These are phyloP conservation scores for Eumeta japonica DNA, from an alignment of 1,140 invertebrate species.

Conservation along the genomic window DNA sequence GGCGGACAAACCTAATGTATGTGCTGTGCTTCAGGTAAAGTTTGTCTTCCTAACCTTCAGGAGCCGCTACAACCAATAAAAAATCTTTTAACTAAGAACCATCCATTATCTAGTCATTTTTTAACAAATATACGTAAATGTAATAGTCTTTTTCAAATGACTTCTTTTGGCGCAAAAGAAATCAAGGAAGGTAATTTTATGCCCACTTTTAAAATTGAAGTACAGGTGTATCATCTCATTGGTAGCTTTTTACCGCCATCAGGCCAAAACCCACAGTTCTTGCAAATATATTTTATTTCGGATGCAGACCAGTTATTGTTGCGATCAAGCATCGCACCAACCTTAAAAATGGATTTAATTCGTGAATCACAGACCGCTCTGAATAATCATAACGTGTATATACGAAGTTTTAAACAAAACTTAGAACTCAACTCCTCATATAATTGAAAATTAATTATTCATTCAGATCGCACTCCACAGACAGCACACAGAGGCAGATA, in stretches of 20 bases:
- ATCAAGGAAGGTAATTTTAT: too few species aligned
- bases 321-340: conserved; percentile 16
- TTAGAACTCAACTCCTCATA: conserved; percentile 17
- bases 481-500: conserved; percentile 26
- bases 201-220: too few species aligned
- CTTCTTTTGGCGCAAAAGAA: conserved; percentile 16
- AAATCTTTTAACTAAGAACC: too few species aligned
- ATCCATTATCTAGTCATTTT: conserved; percentile 15
- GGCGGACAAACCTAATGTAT: conserved; percentile 20
- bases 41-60: conserved; percentile 15
- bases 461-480: conserved; percentile 26
- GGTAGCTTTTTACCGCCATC: too few species aligned
- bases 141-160: too few species aligned
- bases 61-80: too few species aligned
- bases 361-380: conserved; percentile 13
- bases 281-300: too few species aligned
- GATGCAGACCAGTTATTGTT: too few species aligned
- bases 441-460: conserved; percentile 27
- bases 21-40: conserved; percentile 19
- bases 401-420: conserved; percentile 23
- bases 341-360: conserved; percentile 21
- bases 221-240: conserved; percentile 12
- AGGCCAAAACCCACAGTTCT: conserved; percentile 13
- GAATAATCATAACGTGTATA: too few species aligned
- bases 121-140: conserved; percentile 16